phyloP scores from a whole-genome alignment of 92 coral and sea anemone genomes.

The Anthopleura xanthogrammica region DNA sequence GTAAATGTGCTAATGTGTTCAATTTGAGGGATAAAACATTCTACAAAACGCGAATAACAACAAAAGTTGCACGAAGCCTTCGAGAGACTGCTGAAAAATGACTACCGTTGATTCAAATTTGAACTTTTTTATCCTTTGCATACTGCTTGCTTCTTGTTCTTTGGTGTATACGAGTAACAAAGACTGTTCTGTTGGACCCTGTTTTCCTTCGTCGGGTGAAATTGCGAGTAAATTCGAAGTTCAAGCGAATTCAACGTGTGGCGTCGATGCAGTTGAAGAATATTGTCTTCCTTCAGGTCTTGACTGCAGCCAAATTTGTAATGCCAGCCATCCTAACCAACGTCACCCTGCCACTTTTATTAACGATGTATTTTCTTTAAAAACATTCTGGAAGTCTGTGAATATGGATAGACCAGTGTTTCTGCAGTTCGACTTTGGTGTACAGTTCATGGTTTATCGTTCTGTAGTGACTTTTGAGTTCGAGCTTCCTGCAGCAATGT shows the following conservation, averaged over 20 bases:
- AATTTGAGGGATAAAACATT: constrained; percentile 4
- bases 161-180: constrained; percentile 34
- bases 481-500: constrained; percentile 88
- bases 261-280: constrained; percentile 49
- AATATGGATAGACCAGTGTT: constrained; percentile 76
- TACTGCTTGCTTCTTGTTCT: constrained; percentile 40
- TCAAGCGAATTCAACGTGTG: constrained; percentile 95
- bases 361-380: constrained; percentile 39
- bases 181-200: constrained; percentile 58
- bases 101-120: constrained; percentile 25
- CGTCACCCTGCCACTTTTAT: constrained; percentile 62
- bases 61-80: constrained; percentile 11
- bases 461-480: constrained; percentile 67
- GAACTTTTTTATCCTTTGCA: constrained; percentile 37
- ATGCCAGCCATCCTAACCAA: constrained; percentile 28
- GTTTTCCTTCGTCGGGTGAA: constrained; percentile 59
- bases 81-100: constrained; percentile 14
- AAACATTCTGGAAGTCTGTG: constrained; percentile 89
- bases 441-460: constrained; percentile 64
- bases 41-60: not conserved
- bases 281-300: constrained; percentile 27
- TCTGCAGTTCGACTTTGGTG: constrained; percentile 66
- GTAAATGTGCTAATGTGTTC: constrained; percentile 11
- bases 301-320: constrained; percentile 61
- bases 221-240: constrained; percentile 48